Base-by-base conservation (phyloP, 2,797 vertebrate species). In the Pseudochromis fuscus region DNA sequence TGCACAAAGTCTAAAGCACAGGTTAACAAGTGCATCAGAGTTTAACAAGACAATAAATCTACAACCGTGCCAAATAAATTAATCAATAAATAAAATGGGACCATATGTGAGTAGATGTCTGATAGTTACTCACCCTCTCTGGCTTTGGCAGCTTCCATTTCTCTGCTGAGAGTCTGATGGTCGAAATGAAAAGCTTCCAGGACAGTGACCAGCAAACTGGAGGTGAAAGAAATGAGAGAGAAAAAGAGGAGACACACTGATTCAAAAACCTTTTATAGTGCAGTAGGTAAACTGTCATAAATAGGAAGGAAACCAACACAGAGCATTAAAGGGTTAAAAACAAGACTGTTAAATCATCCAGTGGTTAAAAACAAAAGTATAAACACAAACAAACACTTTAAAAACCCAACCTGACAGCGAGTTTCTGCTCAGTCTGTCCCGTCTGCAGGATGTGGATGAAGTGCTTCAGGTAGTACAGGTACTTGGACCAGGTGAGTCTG, bases 171-270 rank as follows among this genome's bases (percentile, higher is more conserved):
- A 0, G 95, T 98, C 80, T 93, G 76, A 25, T 95, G 86, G 89
- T 99, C 98, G 28, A 99, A 99, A 77, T 98, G 98, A 83, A 98
- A 99, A 5, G 97, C 96, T 63, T 99, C 97, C 69, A 99, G 89
- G 49, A 98, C 95, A 0, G 91, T 96, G 75, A 98, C 94, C 64
- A 99, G 90, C 83, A 99, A 92, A 87, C 98, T 99, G 87, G 51
- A 48, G 81, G 7, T 2, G n/a, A 2, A 50, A 35, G 9, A 31
- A 3, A 52, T 84, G 16, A 12, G 15, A 15, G 44, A 19, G 16
- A 7, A 12, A 16, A 6, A 24, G 7, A 15, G 3, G n/a, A 19
- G 23, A 42, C n/a, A 42, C 13, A 30, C n/a, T n/a, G n/a, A n/a
- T n/a, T n/a, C n/a, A 30, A 62, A 46, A 23, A 7, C 16, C 46